These are phyloP conservation scores for Oncorhynchus keta DNA, from an alignment of 2,113 vertebrate species.

Conservation along the genomic window DNA sequence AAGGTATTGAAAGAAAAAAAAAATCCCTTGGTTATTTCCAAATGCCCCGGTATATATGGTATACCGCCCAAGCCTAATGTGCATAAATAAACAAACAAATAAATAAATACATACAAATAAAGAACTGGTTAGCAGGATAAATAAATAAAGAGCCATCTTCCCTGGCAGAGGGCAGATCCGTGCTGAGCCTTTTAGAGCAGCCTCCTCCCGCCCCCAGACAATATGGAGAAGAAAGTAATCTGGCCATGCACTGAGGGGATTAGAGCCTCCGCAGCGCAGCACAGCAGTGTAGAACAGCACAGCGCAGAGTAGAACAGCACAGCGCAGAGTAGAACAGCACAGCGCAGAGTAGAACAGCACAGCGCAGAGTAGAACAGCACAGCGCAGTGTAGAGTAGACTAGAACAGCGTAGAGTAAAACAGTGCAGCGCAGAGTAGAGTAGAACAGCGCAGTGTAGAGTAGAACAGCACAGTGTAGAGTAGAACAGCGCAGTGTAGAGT, in stretches of 20 bases:
- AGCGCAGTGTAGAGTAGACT: too few relatives aligned
- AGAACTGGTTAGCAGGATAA: constrained; percentile 55
- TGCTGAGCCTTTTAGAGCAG: constrained; percentile 26
- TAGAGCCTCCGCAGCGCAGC: constrained; percentile 56
- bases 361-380: rapidly evolving
- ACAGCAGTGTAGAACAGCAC: constrained; percentile 8
- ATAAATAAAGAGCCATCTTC: constrained; percentile 65
- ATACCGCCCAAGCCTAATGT: not conserved
- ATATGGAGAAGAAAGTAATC: constrained; percentile 71
- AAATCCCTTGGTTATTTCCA: too few relatives aligned
- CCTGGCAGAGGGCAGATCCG: constrained; percentile 46
- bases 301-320: not conserved
- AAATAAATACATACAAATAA: not conserved
- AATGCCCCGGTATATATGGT: too few relatives aligned
- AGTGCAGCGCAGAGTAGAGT: too few relatives aligned
- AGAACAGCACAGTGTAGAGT: too few relatives aligned
- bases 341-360: too few relatives aligned
- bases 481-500: too few relatives aligned
- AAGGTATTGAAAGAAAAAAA: too few relatives aligned
- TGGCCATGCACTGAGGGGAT: constrained; percentile 63
- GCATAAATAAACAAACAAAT: constrained; percentile 25
- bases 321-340: too few relatives aligned
- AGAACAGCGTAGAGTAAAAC: too few relatives aligned
- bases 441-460: too few relatives aligned
- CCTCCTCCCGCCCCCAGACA: constrained; percentile 51